Conservation (phyloP, 1,140 invertebrate species). For the Camponotus floridanus region DNA sequence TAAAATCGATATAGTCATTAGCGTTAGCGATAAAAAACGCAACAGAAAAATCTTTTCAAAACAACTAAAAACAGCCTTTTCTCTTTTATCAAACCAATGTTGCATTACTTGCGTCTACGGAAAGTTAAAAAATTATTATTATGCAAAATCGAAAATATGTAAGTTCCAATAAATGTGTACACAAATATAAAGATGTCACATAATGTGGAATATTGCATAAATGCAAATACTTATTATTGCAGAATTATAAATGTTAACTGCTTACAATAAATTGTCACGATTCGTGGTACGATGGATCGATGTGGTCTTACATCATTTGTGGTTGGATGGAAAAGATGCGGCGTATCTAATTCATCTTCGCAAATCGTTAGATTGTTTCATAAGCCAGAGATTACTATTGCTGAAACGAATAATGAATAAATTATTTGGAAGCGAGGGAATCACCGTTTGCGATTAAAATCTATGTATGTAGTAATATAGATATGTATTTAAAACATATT, state of each 20-base stretch:
- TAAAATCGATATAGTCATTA: background rate
- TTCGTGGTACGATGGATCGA: background rate
- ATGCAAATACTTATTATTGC: background rate
- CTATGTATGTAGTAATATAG: background rate
- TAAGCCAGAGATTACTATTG: background rate
- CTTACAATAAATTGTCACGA: background rate
- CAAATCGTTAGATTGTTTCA: background rate
- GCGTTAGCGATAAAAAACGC: background rate
- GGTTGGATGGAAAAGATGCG: background rate
- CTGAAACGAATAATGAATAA: background rate
- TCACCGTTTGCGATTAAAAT: background rate
- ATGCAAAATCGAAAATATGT: slow-evolving; percentile 15
- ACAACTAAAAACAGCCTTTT: background rate
- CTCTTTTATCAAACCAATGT: background rate
- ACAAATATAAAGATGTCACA: background rate
- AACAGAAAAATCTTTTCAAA: background rate
- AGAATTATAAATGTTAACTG: slow-evolving; percentile 1
- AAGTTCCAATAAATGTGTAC: background rate
- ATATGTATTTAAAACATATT: background rate
- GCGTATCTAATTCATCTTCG: background rate
- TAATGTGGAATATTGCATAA: background rate
- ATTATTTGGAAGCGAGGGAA: background rate
- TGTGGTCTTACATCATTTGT: too few relatives aligned
- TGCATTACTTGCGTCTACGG: background rate
- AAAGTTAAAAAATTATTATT: background rate